Conservation (phyloP, 2,888 invertebrate genomes). For the Diadegma fenestrale region DNA sequence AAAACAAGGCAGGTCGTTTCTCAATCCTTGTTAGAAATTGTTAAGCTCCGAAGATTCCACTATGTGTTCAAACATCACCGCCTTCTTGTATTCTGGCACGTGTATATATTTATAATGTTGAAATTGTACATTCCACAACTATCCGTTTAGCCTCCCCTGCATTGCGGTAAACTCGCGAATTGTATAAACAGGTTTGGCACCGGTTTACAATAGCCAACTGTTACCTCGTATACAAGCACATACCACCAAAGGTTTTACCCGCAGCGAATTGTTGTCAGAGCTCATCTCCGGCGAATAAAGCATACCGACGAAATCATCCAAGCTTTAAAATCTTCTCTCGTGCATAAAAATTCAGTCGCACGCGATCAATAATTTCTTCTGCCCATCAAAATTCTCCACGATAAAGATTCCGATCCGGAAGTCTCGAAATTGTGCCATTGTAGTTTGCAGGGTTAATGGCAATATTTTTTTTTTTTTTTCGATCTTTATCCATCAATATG, state of each 20-base stretch:
- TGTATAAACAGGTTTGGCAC: conserved; percentile 71
- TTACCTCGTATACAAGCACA: not conserved
- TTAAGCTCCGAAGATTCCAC: conserved; percentile 29
- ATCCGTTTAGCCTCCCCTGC: conserved; percentile 48
- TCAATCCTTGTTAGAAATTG: conserved; percentile 50
- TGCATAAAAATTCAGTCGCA: conserved; percentile 14
- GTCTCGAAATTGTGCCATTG: no score
- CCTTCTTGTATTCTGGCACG: not conserved
- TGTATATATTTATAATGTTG: conserved; percentile 2
- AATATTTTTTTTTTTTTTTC: no score
- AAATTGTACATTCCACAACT: conserved; percentile 23
- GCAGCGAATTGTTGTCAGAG: conserved; percentile 42
- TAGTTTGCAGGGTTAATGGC: no score
- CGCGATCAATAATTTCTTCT: conserved; percentile 7
- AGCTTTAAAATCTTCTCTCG: conserved; percentile 4
- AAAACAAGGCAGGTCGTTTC: conserved; percentile 58
- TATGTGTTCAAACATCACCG: conserved; percentile 7
- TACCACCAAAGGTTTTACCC: conserved; percentile 45
- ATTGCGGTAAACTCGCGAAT: conserved; percentile 68
- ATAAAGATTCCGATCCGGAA: not conserved
- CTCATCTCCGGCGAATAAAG: conserved; percentile 26
- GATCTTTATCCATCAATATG: no score
- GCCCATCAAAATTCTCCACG: not conserved
- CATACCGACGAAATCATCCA: conserved; percentile 27
- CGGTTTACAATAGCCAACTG: conserved; percentile 56